Evolutionary conservation across 2,888 invertebrate genomes (phyloP), one percentile per base, ranked within the genome.

Genomic region (Smittia aterrima): DNA sequence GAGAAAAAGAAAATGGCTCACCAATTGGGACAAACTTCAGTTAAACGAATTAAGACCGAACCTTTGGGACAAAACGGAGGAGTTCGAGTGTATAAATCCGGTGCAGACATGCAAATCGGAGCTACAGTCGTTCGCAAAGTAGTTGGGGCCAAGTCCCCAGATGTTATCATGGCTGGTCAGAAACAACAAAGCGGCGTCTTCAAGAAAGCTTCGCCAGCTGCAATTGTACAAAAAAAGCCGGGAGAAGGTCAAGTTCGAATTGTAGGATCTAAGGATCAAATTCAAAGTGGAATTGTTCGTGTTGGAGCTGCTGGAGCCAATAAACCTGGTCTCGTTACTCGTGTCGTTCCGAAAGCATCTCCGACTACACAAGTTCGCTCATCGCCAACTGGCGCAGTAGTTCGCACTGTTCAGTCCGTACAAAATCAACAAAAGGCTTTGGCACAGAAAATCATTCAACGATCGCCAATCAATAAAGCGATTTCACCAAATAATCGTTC

Each of bases 281-380:
- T 75, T 66, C 75, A 73, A 66, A 75, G 75, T 58, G 76, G 76
- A 25, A 75, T 76, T 20, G 75, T 76, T 27, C 75, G 76, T 62
- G 75, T 76, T 53, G 70, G 54, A 11, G 0, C 74, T 11, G 24
- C 66, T 38, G 32, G 18, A 27, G 32, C 41, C 18, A 20, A 25
- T 11, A 67, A 64, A n/a, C 38, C 74, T 13, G 27, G 22, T 20
- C 13, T 66, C 41, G 62, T 67, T 0, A 53, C 70, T 27, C 27
- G 68, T 9, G 80, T 82, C 1, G 81, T 82, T 0, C 81, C 83
- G 13, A 83, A 82, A 78, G 18, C 72, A 38, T 71, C 71, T 3
- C 53, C 66, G 11, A 3, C 7, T 20, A 1, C 7, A 2, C 66
- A 32, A 40, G 16, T 25, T 24, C 66, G 66, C 16, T 27, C 38